Evolutionary conservation across 64 coral and sea anemone genomes (phyloP).

Genomic region (Catalaphyllia jardinei): DNA sequence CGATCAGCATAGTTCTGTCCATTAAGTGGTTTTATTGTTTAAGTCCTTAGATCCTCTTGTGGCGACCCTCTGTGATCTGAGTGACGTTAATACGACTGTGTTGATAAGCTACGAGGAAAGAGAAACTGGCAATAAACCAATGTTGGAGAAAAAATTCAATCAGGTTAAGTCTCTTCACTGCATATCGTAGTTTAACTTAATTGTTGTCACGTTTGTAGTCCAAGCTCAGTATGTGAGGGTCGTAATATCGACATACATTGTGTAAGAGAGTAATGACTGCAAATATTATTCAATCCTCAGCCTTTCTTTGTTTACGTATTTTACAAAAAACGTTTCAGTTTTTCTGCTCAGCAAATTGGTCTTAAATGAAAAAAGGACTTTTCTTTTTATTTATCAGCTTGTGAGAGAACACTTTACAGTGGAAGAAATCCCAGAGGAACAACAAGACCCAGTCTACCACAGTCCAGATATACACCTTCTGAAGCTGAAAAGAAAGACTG

Average conservation of each 20-base stretch:
- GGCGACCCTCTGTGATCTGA: constrained; percentile 59
- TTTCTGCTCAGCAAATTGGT: no score
- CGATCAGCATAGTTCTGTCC: no score
- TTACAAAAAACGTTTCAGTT: background rate
- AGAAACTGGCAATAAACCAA: constrained; percentile 49
- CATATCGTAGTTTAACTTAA: background rate
- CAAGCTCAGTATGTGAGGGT: no score
- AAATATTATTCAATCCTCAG: no score
- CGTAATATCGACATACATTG: no score
- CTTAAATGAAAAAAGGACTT: no score
- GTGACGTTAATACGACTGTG: constrained; percentile 38
- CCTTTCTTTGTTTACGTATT: no score
- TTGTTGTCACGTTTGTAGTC: no score
- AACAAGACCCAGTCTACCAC: constrained; percentile 54
- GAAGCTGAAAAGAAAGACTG: background rate
- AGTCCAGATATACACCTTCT: constrained; percentile 52
- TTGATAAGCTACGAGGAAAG: constrained; percentile 56
- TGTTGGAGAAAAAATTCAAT: constrained; percentile 48
- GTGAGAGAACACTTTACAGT: constrained; percentile 30
- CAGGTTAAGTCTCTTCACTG: constrained; percentile 3
- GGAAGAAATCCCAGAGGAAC: constrained; percentile 57
- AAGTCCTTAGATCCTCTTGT: constrained; percentile 62
- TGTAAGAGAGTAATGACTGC: no score
- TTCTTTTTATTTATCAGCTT: constrained; percentile 31
- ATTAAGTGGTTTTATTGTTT: background rate